Evolutionary conservation across 2,797 vertebrate genomes (phyloP).

Genomic region (Austrolebias charrua): DNA sequence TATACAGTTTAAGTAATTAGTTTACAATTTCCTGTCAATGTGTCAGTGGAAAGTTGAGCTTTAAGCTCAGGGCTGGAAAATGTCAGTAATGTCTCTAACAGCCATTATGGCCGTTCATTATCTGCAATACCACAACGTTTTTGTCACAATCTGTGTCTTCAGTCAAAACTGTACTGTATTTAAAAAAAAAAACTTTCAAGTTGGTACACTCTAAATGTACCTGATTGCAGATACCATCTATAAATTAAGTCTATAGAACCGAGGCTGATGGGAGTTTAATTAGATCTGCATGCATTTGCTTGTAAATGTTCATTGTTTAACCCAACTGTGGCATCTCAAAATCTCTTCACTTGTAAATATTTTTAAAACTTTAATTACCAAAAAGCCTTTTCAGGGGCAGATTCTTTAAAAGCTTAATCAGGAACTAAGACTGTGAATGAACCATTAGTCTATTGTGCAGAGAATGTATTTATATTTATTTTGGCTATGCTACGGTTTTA

Average conservation of each 20-base stretch:
- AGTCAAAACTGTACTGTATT: background rate
- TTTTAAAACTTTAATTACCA: too few relatives aligned
- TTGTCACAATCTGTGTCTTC: background rate
- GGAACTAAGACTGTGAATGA: too few relatives aligned
- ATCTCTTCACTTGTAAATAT: too few relatives aligned
- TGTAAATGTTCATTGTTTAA: background rate
- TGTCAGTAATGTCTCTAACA: background rate
- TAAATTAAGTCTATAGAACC: constrained; percentile 3
- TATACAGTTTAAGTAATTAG: too few relatives aligned
- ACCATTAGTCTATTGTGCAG: too few relatives aligned
- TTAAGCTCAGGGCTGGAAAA: background rate
- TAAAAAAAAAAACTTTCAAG: background rate
- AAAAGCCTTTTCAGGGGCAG: too few relatives aligned
- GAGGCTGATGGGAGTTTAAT: background rate
- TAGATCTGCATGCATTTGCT: background rate
- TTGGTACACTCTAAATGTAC: background rate
- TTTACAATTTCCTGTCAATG: too few relatives aligned
- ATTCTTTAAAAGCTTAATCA: too few relatives aligned
- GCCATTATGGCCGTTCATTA: background rate
- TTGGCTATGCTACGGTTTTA: too few relatives aligned
- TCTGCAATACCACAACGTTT: background rate
- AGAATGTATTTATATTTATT: too few relatives aligned
- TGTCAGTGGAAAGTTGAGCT: constrained; percentile 1
- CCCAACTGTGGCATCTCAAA: too few relatives aligned
- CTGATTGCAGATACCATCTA: background rate